Conservation (phyloP, 2,888 invertebrate genomes). For the Vesta saturnalis region DNA sequence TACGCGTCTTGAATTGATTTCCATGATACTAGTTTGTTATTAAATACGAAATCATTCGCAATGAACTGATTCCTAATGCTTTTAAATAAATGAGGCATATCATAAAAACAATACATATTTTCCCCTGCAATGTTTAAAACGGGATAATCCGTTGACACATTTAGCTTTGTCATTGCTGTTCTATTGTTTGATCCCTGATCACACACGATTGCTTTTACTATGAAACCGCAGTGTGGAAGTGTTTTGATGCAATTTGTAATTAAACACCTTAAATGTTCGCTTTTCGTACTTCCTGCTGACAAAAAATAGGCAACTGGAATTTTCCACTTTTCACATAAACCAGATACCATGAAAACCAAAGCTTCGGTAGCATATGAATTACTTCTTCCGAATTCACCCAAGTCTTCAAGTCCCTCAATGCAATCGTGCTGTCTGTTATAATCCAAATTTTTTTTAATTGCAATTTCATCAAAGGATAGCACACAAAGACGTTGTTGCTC, state of each 20-base stretch:
- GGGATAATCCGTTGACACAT: neutral
- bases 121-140: neutral
- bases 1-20: neutral
- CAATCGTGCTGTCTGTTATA: conserved; percentile 10
- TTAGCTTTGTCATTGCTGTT: neutral
- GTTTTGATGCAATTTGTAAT: neutral
- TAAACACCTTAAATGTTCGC: neutral
- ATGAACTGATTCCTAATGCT: conserved; percentile 18
- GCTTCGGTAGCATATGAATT: conserved; percentile 16
- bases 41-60: conserved; percentile 26
- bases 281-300: neutral
- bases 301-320: conserved; percentile 29
- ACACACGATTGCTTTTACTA: conserved; percentile 7
- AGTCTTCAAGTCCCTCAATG: conserved; percentile 33
- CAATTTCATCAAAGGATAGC: conserved; percentile 14
- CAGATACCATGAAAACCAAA: conserved; percentile 26
- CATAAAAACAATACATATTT: conserved; percentile 17
- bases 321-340: conserved; percentile 31
- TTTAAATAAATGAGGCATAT: conserved; percentile 19
- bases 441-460: conserved; percentile 10
- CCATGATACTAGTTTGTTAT: neutral
- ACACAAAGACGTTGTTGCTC: neutral
- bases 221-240: neutral
- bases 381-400: conserved; percentile 26
- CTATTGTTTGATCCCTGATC: conserved; percentile 21